These are phyloP conservation scores for Montipora cactus DNA, from an alignment of 64 coral and sea anemone species.

Conservation along the genomic window DNA sequence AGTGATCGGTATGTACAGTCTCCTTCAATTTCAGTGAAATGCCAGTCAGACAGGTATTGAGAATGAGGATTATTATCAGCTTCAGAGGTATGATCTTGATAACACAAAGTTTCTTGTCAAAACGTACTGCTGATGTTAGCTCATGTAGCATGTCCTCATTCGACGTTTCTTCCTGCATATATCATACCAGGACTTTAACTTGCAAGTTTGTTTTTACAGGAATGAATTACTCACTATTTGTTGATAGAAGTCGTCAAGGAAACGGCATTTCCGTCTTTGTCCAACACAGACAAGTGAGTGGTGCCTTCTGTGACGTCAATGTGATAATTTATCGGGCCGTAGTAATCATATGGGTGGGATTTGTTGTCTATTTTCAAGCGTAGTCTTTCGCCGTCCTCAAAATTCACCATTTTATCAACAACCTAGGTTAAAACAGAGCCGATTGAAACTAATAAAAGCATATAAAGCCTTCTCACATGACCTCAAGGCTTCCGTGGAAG, in stretches of 20 bases:
- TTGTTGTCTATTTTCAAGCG: constrained; percentile 39
- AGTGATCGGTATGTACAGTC: too few species aligned
- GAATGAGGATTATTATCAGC: too few species aligned
- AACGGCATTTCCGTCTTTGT: constrained; percentile 81
- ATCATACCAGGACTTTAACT: too few species aligned
- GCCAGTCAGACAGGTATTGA: too few species aligned
- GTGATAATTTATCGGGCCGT: constrained; percentile 78
- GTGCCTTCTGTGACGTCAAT: constrained; percentile 86
- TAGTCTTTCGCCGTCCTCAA: constrained; percentile 21
- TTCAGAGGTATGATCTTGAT: too few species aligned
- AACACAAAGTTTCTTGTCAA: too few species aligned
- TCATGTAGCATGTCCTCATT: too few species aligned
- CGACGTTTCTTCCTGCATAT: too few species aligned
- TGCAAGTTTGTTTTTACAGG: background rate
- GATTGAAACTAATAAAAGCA: background rate
- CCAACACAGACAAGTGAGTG: constrained; percentile 83
- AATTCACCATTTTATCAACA: constrained; percentile 39
- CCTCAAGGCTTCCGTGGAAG: too few species aligned
- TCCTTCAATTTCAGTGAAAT: too few species aligned
- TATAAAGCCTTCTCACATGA: background rate
- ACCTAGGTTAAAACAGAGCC: background rate
- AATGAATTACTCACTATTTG: constrained; percentile 79
- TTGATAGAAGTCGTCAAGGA: constrained; percentile 91
- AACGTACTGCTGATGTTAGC: too few species aligned
- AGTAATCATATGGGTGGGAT: constrained; percentile 48